Evolutionary conservation across 2,797 vertebrate genomes (phyloP).

Genomic region (Gastrophryne carolinensis): DNA sequence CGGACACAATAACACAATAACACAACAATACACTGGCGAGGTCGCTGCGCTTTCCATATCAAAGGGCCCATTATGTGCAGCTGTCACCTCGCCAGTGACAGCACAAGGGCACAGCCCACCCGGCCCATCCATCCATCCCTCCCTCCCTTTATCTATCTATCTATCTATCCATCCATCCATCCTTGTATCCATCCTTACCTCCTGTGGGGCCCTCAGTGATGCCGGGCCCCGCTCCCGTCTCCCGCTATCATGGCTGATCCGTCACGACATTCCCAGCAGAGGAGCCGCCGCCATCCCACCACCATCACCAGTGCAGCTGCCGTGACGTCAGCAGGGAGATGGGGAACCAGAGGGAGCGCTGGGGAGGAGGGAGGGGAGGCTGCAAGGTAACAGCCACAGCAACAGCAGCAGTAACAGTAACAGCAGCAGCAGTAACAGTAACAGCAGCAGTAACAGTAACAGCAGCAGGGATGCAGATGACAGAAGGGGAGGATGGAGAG

Average conservation of each 20-base stretch:
- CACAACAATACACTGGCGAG: too few species aligned
- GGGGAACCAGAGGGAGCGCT: constrained; percentile 12
- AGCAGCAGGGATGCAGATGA: neutral
- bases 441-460: too few species aligned
- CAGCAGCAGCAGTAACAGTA: too few species aligned
- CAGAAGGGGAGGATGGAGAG: constrained; percentile 11
- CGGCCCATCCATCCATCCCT: accelerated
- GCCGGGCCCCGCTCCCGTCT: constrained; percentile 22
- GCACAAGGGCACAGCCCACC: constrained; percentile 41
- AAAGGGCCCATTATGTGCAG: neutral
- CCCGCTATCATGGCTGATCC: constrained; percentile 43
- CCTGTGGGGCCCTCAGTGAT: constrained; percentile 46
- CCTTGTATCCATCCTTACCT: constrained; percentile 60
- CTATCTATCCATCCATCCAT: accelerated
- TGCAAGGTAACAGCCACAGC: neutral
- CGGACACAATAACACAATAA: too few species aligned
- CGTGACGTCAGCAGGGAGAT: constrained; percentile 41
- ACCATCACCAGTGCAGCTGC: constrained; percentile 65
- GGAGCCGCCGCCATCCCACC: constrained; percentile 56
- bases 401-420: too few species aligned
- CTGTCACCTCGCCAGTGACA: constrained; percentile 1
- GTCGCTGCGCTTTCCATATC: too few species aligned
- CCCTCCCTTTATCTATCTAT: accelerated
- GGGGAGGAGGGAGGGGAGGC: neutral
- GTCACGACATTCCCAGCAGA: constrained; percentile 66